Conservation (phyloP, 2,888 invertebrate genomes). For the Dryadula phaetusa region DNA sequence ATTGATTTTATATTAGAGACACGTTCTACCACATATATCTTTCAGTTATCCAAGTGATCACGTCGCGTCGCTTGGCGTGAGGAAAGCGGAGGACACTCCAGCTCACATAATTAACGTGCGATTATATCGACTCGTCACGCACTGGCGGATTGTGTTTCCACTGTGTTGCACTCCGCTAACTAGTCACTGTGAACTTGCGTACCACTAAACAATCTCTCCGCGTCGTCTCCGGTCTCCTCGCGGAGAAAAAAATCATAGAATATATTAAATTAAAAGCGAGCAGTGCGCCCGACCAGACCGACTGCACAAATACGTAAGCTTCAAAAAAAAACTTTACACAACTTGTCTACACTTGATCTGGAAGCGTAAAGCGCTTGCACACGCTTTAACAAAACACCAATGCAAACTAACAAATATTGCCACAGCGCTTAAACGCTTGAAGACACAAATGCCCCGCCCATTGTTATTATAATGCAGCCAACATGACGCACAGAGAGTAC, state of each 20-base stretch:
- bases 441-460: constrained; percentile 60
- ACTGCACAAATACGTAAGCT: constrained; percentile 72
- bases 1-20: constrained; percentile 75
- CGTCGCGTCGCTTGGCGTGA: constrained; percentile 46
- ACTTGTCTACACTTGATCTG: constrained; percentile 53
- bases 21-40: constrained; percentile 51
- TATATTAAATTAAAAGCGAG: constrained; percentile 47
- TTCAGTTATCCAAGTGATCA: constrained; percentile 41
- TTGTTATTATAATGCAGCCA: constrained; percentile 83
- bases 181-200: constrained; percentile 28
- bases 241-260: constrained; percentile 14
- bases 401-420: constrained; percentile 28
- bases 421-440: constrained; percentile 62
- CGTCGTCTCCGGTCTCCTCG: constrained; percentile 2
- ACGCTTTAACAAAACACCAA: background rate
- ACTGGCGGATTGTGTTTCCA: constrained; percentile 52
- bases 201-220: constrained; percentile 26
- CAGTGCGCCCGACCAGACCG: constrained; percentile 57
- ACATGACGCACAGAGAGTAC: constrained; percentile 72
- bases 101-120: constrained; percentile 80
- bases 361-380: constrained; percentile 53
- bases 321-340: constrained; percentile 78
- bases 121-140: constrained; percentile 67
- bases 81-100: constrained; percentile 58
- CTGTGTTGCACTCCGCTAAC: constrained; percentile 46